Evolutionary conservation across 2,888 invertebrate species (phyloP).

Genomic region (Rhimphoctona megacephalus): DNA sequence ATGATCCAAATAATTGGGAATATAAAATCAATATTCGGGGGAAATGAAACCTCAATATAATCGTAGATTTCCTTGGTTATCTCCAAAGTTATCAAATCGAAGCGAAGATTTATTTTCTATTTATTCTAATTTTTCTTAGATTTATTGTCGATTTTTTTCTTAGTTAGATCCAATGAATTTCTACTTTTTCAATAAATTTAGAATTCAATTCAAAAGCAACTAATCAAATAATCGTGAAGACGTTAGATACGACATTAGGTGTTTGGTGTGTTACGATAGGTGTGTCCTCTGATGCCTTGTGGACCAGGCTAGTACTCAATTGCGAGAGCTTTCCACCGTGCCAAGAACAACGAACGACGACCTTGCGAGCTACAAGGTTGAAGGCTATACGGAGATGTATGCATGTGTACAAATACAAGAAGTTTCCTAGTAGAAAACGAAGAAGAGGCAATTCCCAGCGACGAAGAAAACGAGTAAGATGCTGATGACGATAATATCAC

Average conservation of each 20-base stretch:
- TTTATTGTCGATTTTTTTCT: neutral
- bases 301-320: too few relatives aligned
- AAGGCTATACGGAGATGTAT: neutral
- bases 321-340: neutral
- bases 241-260: too few relatives aligned
- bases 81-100: too few relatives aligned
- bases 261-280: too few relatives aligned
- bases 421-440: conserved; percentile 32
- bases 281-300: too few relatives aligned
- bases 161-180: neutral
- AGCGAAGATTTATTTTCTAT: too few relatives aligned
- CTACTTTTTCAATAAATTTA: neutral
- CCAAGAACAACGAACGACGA: neutral
- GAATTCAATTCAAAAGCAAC: neutral
- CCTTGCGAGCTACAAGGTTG: neutral
- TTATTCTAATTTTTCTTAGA: too few relatives aligned
- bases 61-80: too few relatives aligned
- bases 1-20: too few relatives aligned
- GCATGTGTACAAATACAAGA: neutral
- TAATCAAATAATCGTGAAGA: neutral
- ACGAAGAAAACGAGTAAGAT: conserved; percentile 18
- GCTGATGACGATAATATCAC: conserved; percentile 1
- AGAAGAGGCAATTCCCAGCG: conserved; percentile 71
- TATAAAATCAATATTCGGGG: too few relatives aligned
- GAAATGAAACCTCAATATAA: too few relatives aligned